These are phyloP conservation scores for Phortica variegata DNA, from an alignment of 1,140 invertebrate species.

Conservation along the genomic window DNA sequence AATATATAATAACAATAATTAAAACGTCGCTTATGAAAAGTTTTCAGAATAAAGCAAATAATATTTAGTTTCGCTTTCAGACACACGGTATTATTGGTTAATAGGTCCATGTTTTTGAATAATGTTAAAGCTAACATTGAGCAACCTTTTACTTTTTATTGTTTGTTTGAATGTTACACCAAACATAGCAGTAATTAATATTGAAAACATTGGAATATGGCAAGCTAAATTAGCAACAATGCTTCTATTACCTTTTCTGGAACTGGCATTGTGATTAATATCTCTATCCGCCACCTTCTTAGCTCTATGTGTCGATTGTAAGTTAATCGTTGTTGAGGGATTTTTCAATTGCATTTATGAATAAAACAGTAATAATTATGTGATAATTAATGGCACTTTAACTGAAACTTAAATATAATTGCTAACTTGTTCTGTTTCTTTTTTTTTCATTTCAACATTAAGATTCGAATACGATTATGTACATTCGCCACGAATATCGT, in stretches of 20 bases:
- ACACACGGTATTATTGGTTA: too few relatives aligned
- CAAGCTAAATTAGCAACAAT: conserved; percentile 7
- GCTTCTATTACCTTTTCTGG: conserved; percentile 8
- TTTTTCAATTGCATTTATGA: background rate
- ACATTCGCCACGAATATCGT: too few relatives aligned
- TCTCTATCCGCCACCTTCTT: conserved; percentile 8
- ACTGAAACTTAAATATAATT: conserved; percentile 47
- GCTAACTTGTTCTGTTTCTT: too few relatives aligned
- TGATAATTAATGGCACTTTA: conserved; percentile 45
- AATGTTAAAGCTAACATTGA: too few relatives aligned
- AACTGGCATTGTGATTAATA: background rate
- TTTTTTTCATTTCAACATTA: too few relatives aligned
- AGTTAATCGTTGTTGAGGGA: conserved; percentile 4
- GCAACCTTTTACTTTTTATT: too few relatives aligned
- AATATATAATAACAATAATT: too few relatives aligned
- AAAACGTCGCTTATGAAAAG: too few relatives aligned
- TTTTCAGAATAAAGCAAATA: too few relatives aligned
- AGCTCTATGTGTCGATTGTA: conserved; percentile 5
- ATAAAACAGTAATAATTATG: background rate
- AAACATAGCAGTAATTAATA: conserved; percentile 38
- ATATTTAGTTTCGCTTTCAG: too few relatives aligned
- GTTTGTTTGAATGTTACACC: background rate
- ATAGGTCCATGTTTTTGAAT: too few relatives aligned
- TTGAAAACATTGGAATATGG: conserved; percentile 7
- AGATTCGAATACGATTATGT: too few relatives aligned